These are phyloP conservation scores for Apostichopus leukothele DNA, from an alignment of 53 echinoderm and acorn worm genomes.

Conservation along the genomic window DNA sequence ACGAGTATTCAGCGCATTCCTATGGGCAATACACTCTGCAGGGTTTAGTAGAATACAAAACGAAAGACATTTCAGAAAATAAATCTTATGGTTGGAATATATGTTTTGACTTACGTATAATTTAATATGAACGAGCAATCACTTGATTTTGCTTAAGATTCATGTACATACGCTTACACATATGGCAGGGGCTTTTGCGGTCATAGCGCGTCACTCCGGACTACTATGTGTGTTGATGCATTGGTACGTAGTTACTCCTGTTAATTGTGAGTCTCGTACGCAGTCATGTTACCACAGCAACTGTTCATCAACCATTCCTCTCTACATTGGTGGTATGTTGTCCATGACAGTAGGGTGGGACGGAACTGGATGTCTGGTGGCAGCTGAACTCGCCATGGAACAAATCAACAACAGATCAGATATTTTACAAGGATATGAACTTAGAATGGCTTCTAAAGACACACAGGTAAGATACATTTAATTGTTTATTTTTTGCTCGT, in stretches of 20 bases:
- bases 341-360: conserved; percentile 28
- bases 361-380: conserved; percentile 23
- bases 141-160: too few relatives aligned
- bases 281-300: background rate
- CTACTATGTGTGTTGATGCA: too few relatives aligned
- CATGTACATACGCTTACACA: too few relatives aligned
- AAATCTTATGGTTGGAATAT: too few relatives aligned
- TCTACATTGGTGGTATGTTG: conserved; percentile 23
- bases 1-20: too few relatives aligned
- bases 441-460: conserved; percentile 1
- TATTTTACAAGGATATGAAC: conserved; percentile 26
- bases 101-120: too few relatives aligned
- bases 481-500: background rate
- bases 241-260: background rate
- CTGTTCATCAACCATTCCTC: background rate
- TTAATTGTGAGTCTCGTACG: background rate
- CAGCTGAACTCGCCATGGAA: conserved; percentile 20
- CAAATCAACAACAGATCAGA: conserved; percentile 17
- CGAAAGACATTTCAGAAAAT: too few relatives aligned
- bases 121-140: too few relatives aligned
- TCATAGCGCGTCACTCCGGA: too few relatives aligned
- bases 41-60: too few relatives aligned
- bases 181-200: too few relatives aligned
- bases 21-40: too few relatives aligned
- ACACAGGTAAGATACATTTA: conserved; percentile 10